Base-by-base conservation (phyloP, 2,888 invertebrate genomes). In the Xylophagus ater region DNA sequence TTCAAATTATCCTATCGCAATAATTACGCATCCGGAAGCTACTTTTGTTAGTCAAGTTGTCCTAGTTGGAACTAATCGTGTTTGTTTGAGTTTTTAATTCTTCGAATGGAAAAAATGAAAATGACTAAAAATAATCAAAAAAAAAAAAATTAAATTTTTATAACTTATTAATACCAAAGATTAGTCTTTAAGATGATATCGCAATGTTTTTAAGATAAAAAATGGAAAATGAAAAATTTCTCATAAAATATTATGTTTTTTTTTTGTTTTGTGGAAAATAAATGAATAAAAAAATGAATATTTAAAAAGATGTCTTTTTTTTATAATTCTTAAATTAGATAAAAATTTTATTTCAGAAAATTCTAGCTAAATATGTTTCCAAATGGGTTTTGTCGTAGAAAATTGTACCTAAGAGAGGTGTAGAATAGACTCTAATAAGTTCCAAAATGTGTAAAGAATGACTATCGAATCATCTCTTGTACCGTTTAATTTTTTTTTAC, bases 141-240 rank as follows among this genome's bases (percentile, higher is more conserved):
- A 7, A 19, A 17, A 21, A 32, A 31, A 13, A 24, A 12, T 4
- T 25, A 34, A 10, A 19, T 20, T 34, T 15, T 29, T 12, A 31
- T 35, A 40, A 35, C 34, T 18, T 15, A 34, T 32, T 24, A 26
- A 41, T 26, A 30, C 36, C 41, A 41, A 41, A 40, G 40, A 40
- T 23, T 40, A 40, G 40, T 13, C 8, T n/a, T 23, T 35, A 35
- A 39, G 32, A 13, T 23, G 17, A 15, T 31, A 40, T 29, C 34
- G 39, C 34, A 34, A 39, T 34, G 29, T 29, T 38, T 19, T 26
- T 25, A 25, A 24, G 12, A 26, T n/a, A n/a, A 20, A 7, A 21
- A 40, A 30, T 30, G 9, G 34, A 29, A 40, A 34, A 26, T 10
- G 24, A 31, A 31, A 35, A 40, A 34, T 35, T 24, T 25, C 25